Base-by-base conservation (phyloP, 1,140 invertebrate genomes). In the Venustaconcha ellipsiformis region DNA sequence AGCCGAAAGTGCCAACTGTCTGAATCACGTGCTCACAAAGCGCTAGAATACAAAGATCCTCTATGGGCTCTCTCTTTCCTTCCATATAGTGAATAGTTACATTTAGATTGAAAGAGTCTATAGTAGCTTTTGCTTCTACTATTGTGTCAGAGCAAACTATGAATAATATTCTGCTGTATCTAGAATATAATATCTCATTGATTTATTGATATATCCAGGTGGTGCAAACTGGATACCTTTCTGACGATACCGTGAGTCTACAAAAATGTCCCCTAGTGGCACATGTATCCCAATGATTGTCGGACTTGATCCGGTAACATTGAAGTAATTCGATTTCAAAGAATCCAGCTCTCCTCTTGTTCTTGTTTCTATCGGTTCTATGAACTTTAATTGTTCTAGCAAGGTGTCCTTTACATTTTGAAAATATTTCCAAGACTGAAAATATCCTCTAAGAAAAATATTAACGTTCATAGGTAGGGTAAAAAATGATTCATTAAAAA, bases 41-140 rank as follows among this genome's bases (percentile, higher is more conserved):
- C 30, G 76, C 64, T 30, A 84, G 71, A 2, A 79, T 69, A 2
- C 80, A 80, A 57, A 84, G 71, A 64, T 84, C 82, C 79, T 91
- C 88, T 15, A 60, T 63, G 1, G 67, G 73, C 11, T 70, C 5
- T 48, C 37, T 4, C 11, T 48, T 48, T 4, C 37, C 37, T 60
- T 23, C 2, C 37, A 70, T 60, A 70, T 18, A 15, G 69, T 48
- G 30, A 56, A 26, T 30, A 26, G 14, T 23, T 12, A 18, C 62
- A 30, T 55, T 71, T 26, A 14, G n/a, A n/a, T 5, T 66, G 59
- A 1, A 17, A 13, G 14, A 82, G 2, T 3, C 37, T 63, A 30
- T 65, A 17, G 12, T 18, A 57, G 18, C 74, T 60, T 68, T 68
- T 71, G 17, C 6, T 57, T 20, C 37, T 70, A 56, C 59, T 64